Conservation (phyloP, 2,113 vertebrate genomes). For the Calidris pygmaea region DNA sequence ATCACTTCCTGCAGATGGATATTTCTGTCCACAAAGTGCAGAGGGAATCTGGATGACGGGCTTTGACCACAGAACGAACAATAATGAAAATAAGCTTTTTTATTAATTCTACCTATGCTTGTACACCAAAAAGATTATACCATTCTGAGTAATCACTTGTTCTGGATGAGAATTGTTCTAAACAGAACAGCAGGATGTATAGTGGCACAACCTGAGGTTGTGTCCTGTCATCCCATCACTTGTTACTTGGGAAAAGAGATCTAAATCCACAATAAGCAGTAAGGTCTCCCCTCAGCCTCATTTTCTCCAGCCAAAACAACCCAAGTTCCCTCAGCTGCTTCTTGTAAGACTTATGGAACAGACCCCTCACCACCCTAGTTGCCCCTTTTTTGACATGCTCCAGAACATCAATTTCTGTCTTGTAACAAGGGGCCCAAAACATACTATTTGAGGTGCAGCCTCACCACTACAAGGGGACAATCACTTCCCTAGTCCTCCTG, state of each 20-base stretch:
- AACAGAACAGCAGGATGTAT: not conserved
- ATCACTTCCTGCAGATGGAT: not conserved
- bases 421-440: not conserved
- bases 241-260: not conserved
- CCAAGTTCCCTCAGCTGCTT: not conserved
- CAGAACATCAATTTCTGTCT: not conserved
- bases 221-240: not conserved
- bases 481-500: not conserved
- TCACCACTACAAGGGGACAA: not conserved
- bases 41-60: not conserved
- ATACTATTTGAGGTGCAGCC: not conserved
- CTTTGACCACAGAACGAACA: not conserved
- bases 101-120: not conserved
- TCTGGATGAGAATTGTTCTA: not conserved
- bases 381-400: not conserved
- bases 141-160: not conserved
- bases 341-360: not conserved
- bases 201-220: not conserved
- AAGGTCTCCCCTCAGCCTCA: not conserved
- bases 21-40: not conserved
- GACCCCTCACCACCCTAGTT: not conserved
- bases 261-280: not conserved
- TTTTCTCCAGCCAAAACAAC: not conserved
- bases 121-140: not conserved
- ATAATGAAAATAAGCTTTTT: not conserved